A percentile compares a stretch with the other conserved stretches of the same genome.
Evolutionary conservation across 2,113 vertebrate species (phyloP).

Genomic region (Saguinus midas): DNA sequence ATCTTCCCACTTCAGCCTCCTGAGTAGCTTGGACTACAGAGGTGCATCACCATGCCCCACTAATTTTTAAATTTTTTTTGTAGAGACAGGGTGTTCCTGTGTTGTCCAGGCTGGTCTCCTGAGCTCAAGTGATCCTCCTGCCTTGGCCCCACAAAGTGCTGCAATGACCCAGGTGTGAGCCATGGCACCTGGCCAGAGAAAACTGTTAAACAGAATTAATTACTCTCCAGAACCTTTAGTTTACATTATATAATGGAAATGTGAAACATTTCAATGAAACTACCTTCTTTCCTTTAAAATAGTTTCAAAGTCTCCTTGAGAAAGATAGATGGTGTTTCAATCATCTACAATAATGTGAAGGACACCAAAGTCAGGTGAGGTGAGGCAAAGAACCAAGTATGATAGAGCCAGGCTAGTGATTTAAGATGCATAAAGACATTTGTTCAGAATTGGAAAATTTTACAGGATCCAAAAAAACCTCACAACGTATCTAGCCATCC

Average conservation of each 20-base stretch:
- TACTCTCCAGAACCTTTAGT: neutral
- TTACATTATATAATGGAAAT: neutral
- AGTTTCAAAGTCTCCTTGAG: neutral
- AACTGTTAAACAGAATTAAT: neutral
- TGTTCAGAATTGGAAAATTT: neutral
- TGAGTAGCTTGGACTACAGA: no score
- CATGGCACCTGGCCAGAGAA: neutral
- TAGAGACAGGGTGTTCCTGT: no score
- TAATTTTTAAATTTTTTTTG: no score
- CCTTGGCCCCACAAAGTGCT: no score
- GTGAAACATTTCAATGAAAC: neutral
- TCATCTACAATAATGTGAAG: neutral
- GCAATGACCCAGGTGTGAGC: no score
- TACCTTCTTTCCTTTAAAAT: neutral
- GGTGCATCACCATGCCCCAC: no score
- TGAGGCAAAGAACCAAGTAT: neutral
- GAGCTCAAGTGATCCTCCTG: no score
- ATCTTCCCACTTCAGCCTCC: no score
- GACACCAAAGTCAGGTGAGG: neutral
- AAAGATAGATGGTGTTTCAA: neutral
- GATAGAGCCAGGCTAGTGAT: neutral
- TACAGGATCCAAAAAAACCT: neutral
- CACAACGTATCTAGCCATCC: neutral
- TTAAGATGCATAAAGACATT: neutral
- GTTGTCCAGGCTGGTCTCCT: no score